Base-by-base conservation (phyloP, 2,113 vertebrate genomes). In the Myotis brandtii region DNA sequence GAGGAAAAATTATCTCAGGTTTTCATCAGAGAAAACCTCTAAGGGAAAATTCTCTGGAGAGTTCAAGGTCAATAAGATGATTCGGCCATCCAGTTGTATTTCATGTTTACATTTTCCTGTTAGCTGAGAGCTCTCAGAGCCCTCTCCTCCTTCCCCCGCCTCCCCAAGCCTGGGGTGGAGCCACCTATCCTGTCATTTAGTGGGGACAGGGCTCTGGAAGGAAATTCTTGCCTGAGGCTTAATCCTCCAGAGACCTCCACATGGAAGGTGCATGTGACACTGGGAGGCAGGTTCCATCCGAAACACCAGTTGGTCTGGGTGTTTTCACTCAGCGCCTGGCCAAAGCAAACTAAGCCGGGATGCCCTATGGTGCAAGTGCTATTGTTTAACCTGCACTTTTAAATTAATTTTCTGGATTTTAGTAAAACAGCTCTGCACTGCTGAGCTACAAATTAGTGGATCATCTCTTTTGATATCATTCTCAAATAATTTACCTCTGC, bases 11-110 rank as follows among this genome's bases (percentile, higher is more conserved):
- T 62, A 54, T 69, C 59, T 75, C 77, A 86, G 3, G 2, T 83
- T 96, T 94, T 93, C 40, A 64, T 82, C n/a, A 83, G 34, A 84
- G 70, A 83, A 72, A 40, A 77, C 2, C 50, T 67, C 66, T 59
- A 6, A 64, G 59, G 46, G 32, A 69, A 75, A 93, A 81, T 46
- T 59, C 59, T 12, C 84, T 85, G 23, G 4, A n/a, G 43, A 62
- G 5, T 73, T 4, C 46, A 40, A 76, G 20, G 56, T 73, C 81
- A 81, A 5, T 75, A 32, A 75, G 59, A 66, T 6, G 67, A 18
- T 30, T 79, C 30, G 34, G 12, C 30, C n/a, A 67, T 50, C 9
- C 8, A 52, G 59, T 17, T 27, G 3, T 25, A 34, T 11, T 56
- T 77, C 73, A 67, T 12, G 43, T 89, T 25, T 3, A 23, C 73